phyloP scores from a whole-genome alignment of 2,797 vertebrate species.

The Buceros bicornis region DNA sequence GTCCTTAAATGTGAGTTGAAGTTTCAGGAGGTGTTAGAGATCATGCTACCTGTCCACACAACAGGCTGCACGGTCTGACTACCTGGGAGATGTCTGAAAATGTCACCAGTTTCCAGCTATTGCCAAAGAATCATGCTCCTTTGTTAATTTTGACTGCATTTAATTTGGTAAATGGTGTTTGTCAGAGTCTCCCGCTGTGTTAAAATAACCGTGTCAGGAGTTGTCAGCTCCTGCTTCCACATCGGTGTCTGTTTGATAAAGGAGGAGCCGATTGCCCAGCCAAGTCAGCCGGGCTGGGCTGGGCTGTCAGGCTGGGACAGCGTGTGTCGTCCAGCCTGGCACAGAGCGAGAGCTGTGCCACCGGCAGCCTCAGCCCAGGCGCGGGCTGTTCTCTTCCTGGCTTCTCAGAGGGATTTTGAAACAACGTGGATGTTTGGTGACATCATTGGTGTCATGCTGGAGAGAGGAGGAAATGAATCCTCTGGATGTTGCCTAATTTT shows the following conservation, averaged over 20 bases:
- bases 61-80: neutral
- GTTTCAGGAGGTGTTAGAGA: neutral
- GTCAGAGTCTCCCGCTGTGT: neutral
- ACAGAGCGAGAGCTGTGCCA: rapidly evolving
- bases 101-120: neutral
- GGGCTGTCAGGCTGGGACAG: neutral
- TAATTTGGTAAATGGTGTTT: neutral
- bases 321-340: neutral
- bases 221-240: neutral
- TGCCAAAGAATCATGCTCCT: neutral
- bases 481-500: neutral
- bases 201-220: neutral
- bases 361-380: neutral
- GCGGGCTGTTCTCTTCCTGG: neutral
- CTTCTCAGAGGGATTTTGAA: neutral
- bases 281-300: neutral
- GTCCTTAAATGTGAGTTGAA: neutral
- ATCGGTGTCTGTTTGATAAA: neutral
- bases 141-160: neutral
- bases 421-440: rapidly evolving
- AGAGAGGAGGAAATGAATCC: neutral
- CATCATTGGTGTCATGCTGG: rapidly evolving
- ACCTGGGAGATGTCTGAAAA: neutral
- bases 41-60: neutral
- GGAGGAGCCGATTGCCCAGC: neutral